Evolutionary conservation across 1,140 invertebrate species (phyloP).

Genomic region (Magallana ariakensis): DNA sequence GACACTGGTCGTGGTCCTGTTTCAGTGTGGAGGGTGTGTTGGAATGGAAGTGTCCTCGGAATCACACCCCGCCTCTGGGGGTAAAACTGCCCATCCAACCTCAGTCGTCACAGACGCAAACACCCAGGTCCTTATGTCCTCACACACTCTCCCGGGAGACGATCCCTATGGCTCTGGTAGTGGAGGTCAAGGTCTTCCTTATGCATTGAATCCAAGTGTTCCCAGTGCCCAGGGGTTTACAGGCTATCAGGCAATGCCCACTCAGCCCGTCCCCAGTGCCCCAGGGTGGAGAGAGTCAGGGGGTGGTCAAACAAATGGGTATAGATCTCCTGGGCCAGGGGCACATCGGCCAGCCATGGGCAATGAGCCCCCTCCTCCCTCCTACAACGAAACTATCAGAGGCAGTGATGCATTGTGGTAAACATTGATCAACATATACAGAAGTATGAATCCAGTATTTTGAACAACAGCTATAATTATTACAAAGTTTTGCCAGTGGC

Average conservation of each 20-base stretch:
- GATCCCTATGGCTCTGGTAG: neutral
- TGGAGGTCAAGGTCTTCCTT: neutral
- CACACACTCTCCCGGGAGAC: neutral
- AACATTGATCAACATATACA: no score
- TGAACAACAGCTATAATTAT: no score
- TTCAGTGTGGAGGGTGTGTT: constrained; percentile 33
- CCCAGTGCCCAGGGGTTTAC: constrained; percentile 32
- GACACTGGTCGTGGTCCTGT: neutral
- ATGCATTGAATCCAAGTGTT: constrained; percentile 32
- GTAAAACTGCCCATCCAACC: neutral
- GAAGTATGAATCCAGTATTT: no score
- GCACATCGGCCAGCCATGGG: neutral
- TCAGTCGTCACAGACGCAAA: constrained; percentile 28
- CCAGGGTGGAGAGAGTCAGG: constrained; percentile 7
- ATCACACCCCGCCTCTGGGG: neutral
- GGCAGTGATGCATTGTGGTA: constrained; percentile 37
- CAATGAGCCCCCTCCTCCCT: constrained; percentile 35
- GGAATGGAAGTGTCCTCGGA: constrained; percentile 37
- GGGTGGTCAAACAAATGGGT: neutral
- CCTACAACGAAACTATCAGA: constrained; percentile 25
- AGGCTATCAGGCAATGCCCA: constrained; percentile 23
- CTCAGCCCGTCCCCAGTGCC: neutral
- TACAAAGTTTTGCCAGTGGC: no score
- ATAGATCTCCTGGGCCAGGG: neutral
- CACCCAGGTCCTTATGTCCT: constrained; percentile 15